Evolutionary conservation across 2,797 vertebrate species (phyloP).

Genomic region (Rhinoraja longicauda): DNA sequence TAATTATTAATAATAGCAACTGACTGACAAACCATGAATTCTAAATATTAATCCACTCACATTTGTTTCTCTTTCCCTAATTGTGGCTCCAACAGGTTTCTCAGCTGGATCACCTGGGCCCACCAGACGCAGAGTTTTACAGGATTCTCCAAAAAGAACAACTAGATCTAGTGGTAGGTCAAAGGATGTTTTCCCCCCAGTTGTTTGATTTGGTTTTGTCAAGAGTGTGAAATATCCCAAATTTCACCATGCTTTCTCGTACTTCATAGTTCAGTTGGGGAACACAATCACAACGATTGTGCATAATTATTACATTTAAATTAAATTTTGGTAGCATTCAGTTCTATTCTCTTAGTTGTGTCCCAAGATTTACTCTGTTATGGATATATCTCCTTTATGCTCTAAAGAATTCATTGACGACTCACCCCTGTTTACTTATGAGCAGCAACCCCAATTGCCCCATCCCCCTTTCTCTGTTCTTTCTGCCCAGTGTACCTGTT

Average conservation of each 20-base stretch:
- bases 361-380: too few relatives aligned
- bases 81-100: not conserved
- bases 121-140: slow-evolving; percentile 53
- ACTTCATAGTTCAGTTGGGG: not conserved
- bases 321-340: not conserved
- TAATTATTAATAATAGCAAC: not conserved
- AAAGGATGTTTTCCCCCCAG: not conserved
- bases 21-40: not conserved
- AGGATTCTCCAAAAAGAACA: slow-evolving; percentile 56
- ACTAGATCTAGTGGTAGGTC: slow-evolving; percentile 57
- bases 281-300: not conserved
- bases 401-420: too few relatives aligned
- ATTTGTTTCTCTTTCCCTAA: not conserved
- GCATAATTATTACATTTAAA: not conserved
- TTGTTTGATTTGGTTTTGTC: not conserved
- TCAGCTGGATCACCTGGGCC: slow-evolving; percentile 44
- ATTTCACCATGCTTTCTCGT: not conserved
- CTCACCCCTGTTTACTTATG: too few relatives aligned
- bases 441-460: too few relatives aligned
- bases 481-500: too few relatives aligned
- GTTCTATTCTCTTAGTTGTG: too few relatives aligned
- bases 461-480: too few relatives aligned
- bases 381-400: too few relatives aligned
- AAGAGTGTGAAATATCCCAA: not conserved
- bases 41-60: not conserved